Evolutionary conservation across 1,140 invertebrate genomes (phyloP).

Genomic region (Proctacanthus coquilletti): DNA sequence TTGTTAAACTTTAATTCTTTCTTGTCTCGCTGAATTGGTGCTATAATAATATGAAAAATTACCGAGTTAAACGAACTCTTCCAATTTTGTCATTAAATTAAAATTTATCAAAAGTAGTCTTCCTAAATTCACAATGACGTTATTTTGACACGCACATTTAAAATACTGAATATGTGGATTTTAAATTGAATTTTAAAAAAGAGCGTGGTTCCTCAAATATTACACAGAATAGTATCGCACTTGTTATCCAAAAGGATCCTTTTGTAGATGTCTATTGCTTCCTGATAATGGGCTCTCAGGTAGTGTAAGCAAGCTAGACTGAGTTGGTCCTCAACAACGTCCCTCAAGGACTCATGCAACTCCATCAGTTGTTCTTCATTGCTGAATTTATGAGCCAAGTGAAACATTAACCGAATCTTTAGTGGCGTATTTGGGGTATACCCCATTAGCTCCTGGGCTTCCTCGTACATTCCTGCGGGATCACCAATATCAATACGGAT

Average conservation of each 20-base stretch:
- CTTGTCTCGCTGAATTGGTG: too few species aligned
- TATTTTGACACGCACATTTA: too few species aligned
- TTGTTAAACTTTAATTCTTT: too few species aligned
- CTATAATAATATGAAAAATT: too few species aligned
- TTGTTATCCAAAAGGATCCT: conserved; percentile 81
- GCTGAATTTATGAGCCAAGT: conserved; percentile 84
- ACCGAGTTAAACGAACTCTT: too few species aligned
- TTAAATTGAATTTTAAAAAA: too few species aligned
- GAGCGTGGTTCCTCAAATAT: too few species aligned
- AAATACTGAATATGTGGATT: too few species aligned
- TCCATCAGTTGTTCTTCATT: conserved; percentile 73
- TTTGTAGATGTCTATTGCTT: conserved; percentile 98
- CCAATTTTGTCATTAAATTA: too few species aligned
- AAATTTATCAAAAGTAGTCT: too few species aligned
- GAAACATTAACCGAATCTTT: conserved; percentile 71
- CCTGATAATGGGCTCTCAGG: conserved; percentile 88
- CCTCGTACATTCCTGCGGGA: conserved; percentile 43
- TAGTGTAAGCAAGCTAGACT: conserved; percentile 95
- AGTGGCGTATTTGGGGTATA: conserved; percentile 42
- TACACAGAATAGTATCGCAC: conserved; percentile 35
- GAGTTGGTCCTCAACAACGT: conserved; percentile 86
- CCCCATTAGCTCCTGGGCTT: conserved; percentile 45
- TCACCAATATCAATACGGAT: background rate
- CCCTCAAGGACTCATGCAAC: conserved; percentile 68
- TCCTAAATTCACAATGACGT: too few species aligned